phyloP scores from a whole-genome alignment of 2,888 invertebrate genomes.

The Mythimna loreyi region DNA sequence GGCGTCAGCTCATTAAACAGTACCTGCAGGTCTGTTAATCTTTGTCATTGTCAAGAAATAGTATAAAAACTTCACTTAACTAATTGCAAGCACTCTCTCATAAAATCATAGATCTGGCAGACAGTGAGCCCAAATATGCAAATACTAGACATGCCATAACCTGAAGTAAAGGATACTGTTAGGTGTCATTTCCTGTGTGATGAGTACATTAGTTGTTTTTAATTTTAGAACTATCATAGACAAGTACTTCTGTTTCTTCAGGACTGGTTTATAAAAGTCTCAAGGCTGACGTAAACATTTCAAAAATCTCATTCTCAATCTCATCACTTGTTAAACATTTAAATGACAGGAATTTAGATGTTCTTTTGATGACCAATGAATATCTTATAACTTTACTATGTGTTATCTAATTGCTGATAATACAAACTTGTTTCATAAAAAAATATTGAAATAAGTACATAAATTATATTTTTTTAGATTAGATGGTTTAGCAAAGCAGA shows the following conservation, averaged over 20 bases:
- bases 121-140: neutral
- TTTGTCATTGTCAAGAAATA: neutral
- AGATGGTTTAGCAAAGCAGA: conserved; percentile 25
- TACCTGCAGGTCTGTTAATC: conserved; percentile 90
- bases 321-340: neutral
- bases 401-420: conserved; percentile 26
- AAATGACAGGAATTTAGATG: neutral
- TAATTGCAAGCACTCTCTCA: neutral
- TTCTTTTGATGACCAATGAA: neutral
- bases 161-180: neutral
- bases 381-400: conserved; percentile 1
- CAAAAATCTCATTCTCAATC: too few species aligned
- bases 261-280: neutral
- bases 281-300: too few species aligned
- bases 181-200: conserved; percentile 25
- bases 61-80: neutral
- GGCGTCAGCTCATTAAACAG: conserved; percentile 98
- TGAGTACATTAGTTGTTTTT: neutral
- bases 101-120: neutral
- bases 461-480: conserved; percentile 19
- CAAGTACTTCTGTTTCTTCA: neutral
- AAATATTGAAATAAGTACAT: neutral
- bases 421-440: neutral
- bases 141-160: conserved; percentile 11
- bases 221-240: neutral